Evolutionary conservation across 1,140 invertebrate genomes (phyloP).

Genomic region (Meteorus sp.): DNA sequence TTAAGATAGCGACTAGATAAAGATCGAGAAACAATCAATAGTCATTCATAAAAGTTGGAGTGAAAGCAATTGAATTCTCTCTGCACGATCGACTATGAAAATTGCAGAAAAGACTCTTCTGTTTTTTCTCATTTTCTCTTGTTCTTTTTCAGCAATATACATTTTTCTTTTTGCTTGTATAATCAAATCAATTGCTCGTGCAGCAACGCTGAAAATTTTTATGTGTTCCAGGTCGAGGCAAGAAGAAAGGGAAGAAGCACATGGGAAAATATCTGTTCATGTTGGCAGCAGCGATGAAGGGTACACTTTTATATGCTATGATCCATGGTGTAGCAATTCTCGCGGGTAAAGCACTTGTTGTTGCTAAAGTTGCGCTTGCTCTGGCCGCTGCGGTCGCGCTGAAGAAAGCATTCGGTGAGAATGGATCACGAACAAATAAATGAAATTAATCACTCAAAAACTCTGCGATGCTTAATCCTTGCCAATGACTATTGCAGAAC

Average conservation of each 20-base stretch:
- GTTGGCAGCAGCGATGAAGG: slow-evolving; percentile 68
- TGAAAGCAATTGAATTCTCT: slow-evolving; percentile 8
- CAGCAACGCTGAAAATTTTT: not conserved
- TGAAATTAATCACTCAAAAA: not conserved
- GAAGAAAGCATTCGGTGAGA: slow-evolving; percentile 69
- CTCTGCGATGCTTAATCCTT: not conserved
- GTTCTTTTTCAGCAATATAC: not conserved
- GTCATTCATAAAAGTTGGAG: not conserved
- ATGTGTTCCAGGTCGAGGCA: slow-evolving; percentile 44
- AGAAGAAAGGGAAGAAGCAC: slow-evolving; percentile 59
- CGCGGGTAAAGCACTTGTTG: slow-evolving; percentile 72
- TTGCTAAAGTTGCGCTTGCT: slow-evolving; percentile 75
- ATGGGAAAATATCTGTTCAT: slow-evolving; percentile 65
- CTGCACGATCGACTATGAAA: not conserved
- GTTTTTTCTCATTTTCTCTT: not conserved
- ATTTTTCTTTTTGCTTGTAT: not conserved
- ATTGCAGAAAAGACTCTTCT: not conserved
- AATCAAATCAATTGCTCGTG: not conserved
- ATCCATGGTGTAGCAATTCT: slow-evolving; percentile 74
- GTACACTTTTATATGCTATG: slow-evolving; percentile 70
- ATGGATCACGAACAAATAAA: slow-evolving; percentile 2
- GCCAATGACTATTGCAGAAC: slow-evolving; percentile 37
- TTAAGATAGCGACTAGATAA: not conserved
- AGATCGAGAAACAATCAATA: not conserved
- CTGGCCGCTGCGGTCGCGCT: slow-evolving; percentile 75